These are phyloP conservation scores for Gambusia holbrooki DNA, from an alignment of 2,113 vertebrate species.

Conservation along the genomic window DNA sequence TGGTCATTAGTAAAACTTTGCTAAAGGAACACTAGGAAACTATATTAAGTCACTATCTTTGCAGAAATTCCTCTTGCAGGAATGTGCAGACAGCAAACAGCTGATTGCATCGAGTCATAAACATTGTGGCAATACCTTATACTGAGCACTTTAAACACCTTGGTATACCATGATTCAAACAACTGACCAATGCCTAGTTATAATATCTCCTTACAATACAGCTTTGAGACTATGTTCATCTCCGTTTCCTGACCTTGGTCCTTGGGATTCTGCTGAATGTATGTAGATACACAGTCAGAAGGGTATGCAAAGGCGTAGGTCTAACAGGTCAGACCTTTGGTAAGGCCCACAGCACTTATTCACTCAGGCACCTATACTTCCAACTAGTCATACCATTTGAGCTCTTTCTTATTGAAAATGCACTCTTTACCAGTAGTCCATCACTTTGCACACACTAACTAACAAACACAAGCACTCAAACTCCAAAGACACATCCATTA, in stretches of 20 bases:
- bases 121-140: not conserved
- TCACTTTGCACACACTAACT: constrained; percentile 53
- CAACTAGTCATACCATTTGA: constrained; percentile 44
- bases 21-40: too few relatives aligned
- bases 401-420: constrained; percentile 35
- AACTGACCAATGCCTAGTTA: not conserved
- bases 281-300: not conserved
- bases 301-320: constrained; percentile 17
- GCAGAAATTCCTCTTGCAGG: too few relatives aligned
- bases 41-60: too few relatives aligned
- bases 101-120: not conserved
- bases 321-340: constrained; percentile 24
- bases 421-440: constrained; percentile 35
- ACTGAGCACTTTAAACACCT: not conserved
- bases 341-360: constrained; percentile 29
- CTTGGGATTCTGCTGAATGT: constrained; percentile 1
- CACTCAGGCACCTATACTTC: constrained; percentile 38
- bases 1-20: too few relatives aligned
- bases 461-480: constrained; percentile 52
- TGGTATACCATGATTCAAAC: not conserved
- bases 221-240: not conserved
- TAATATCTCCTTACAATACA: not conserved
- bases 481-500: constrained; percentile 67
- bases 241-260: not conserved
- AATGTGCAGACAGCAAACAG: too few relatives aligned